Evolutionary conservation across 2,113 vertebrate species (phyloP).

Genomic region (Sula dactylatra): DNA sequence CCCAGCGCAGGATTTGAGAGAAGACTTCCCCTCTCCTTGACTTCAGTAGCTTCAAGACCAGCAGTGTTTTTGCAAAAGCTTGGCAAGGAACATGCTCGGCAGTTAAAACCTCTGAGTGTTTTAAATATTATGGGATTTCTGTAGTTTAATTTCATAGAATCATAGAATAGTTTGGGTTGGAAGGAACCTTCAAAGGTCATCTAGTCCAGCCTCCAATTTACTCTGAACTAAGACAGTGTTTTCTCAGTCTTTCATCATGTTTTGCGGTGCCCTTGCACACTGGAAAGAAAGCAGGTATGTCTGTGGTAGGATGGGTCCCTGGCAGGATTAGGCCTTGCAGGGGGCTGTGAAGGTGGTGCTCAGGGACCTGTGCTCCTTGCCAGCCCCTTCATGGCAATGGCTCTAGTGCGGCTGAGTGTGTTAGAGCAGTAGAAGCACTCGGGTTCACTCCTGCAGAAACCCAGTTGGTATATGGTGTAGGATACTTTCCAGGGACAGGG

Average conservation of each 20-base stretch:
- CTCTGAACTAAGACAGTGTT: neutral
- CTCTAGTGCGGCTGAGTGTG: neutral
- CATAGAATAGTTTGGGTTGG: neutral
- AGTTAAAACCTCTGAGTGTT: neutral
- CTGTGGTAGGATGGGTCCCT: neutral
- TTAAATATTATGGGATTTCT: neutral
- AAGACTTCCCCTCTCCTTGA: neutral
- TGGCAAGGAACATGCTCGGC: neutral
- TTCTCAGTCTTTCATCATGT: neutral
- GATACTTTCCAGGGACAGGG: neutral
- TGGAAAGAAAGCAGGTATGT: neutral
- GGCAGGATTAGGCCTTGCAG: neutral
- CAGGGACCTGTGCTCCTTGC: neutral
- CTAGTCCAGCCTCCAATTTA: neutral
- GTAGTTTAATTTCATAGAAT: neutral
- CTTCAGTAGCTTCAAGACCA: neutral
- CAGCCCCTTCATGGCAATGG: neutral
- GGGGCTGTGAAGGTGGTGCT: neutral
- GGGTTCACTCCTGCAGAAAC: neutral
- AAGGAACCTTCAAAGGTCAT: neutral
- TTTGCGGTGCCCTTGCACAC: neutral
- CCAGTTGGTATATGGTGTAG: neutral
- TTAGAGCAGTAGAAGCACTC: neutral
- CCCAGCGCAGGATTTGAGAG: neutral
- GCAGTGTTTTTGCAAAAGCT: neutral